Evolutionary conservation across 1,140 invertebrate species (phyloP), one percentile per base, ranked within the genome.

Genomic region (Gonatopus flavifemur): DNA sequence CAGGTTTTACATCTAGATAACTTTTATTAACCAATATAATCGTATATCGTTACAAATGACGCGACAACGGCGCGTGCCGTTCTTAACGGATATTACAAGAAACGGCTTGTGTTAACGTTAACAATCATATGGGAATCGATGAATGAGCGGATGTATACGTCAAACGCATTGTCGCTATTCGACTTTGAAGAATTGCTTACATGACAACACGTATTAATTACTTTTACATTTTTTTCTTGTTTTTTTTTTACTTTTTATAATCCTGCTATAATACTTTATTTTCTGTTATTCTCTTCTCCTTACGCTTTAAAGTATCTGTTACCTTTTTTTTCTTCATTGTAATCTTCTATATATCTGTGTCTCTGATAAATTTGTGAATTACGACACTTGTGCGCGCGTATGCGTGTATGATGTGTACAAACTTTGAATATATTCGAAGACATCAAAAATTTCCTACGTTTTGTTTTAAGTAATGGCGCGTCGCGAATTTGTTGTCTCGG

Each of bases 21-120:
- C 74, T 78, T 78, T 78, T 78, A 77, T 76, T 75, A 77, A 77
- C 72, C 76, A 77, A 77, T 77, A 73, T 74, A 67, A 70, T 76
- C 69, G 66, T 75, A 57, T 72, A 72, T 76, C 56, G 70, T 77
- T 76, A 77, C 70, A 76, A 77, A 76, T 72, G 64, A 74, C 64
- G 67, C 61, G 66, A 56, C 49, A 51, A 53, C 46, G 31, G 31
- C 55, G n/a, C n/a, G 59, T 70, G 64, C 67, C 72, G 65, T 62
- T 69, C 59, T n/a, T 70, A 76, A 76, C 66, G 65, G 67, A 66
- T n/a, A n/a, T 76, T 57, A 76, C 69, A 77, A 77, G 68, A 70
- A 76, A 76, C 64, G 59, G 47, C 50, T n/a, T n/a, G 64, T 69
- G 67, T 69, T 67, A 74, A 76, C 66, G 65, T 72, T 74, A 74